Evolutionary conservation across 2,797 vertebrate species (phyloP).

Genomic region (Platyrinchus mystaceus): DNA sequence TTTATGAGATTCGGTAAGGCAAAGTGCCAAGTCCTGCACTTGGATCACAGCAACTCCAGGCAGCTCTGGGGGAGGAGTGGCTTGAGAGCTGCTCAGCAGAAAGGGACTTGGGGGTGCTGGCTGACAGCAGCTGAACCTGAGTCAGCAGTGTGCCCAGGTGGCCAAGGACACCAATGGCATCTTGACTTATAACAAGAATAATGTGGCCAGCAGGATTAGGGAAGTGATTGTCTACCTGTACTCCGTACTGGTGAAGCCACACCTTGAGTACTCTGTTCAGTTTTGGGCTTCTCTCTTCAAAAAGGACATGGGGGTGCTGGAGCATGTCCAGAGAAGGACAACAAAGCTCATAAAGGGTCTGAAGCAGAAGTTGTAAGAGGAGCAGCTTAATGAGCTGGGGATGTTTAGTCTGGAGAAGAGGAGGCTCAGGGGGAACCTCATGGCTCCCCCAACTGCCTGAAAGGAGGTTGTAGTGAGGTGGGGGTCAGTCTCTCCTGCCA

Average conservation of each 20-base stretch:
- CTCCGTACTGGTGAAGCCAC: rapidly evolving
- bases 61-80: rapidly evolving
- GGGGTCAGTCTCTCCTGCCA: background rate
- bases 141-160: background rate
- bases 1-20: background rate
- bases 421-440: background rate
- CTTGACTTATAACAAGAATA: background rate
- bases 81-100: background rate
- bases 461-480: background rate
- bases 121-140: background rate
- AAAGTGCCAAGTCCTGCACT: background rate
- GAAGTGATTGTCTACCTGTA: background rate
- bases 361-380: background rate
- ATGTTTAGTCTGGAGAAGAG: background rate
- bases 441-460: background rate
- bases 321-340: background rate
- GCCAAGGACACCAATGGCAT: background rate
- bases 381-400: background rate
- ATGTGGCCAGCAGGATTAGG: background rate
- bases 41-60: background rate
- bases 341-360: background rate
- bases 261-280: background rate
- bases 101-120: background rate
- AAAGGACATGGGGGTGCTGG: background rate
- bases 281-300: rapidly evolving